Evolutionary conservation across 1,140 invertebrate species (phyloP), one percentile per base, ranked within the genome.

Genomic region (Brachionus calyciflorus): DNA sequence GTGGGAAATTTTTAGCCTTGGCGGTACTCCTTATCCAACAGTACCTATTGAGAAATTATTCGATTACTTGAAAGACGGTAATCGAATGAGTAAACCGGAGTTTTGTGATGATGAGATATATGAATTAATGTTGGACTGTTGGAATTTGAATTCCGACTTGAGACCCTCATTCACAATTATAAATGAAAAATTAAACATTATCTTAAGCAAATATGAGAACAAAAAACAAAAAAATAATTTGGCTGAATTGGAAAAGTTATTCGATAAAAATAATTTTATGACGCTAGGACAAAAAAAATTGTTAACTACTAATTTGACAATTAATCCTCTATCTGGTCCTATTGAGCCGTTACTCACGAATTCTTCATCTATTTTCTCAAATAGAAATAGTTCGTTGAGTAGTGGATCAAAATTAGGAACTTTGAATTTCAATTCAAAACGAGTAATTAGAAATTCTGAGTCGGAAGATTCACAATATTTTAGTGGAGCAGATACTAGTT

Each of bases 1-100:
- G 37, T 88, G 87, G 87, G 87, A 88, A 78, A 86, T 88, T 28
- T 87, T 88, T 81, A 88, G 86, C 0, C 80, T 88, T 21, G 87
- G 87, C 30, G 87, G 85, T 12, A 87, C 85, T 51, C 87, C 87
- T 6, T 88, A 88, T 80, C 87, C 87, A 4, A 84, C 83, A 17
- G 81, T 85, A 4, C 82, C 83, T 55, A 48, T 55, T 48, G 91
- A 93, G 80, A 90, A 91, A 80, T 85, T 94, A 10, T 92, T 92
- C 83, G 90, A 93, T 80, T 88, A 94, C 76, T 86, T 98, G 51
- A 89, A 91, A 81, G 90, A 90, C 37, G 94, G 94, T 1, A 90
- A 94, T 81, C 88, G 95, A 79, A 96, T 98, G 94, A 92, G 94
- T 82, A 81, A 81, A 78, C 83, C 83, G 3, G 79, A 79, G 28